Percentiles rank a stretch among this genome's conserved stretches.
Evolutionary conservation across 1,140 invertebrate species (phyloP).

Genomic region (Pygmarrhopalites habei): DNA sequence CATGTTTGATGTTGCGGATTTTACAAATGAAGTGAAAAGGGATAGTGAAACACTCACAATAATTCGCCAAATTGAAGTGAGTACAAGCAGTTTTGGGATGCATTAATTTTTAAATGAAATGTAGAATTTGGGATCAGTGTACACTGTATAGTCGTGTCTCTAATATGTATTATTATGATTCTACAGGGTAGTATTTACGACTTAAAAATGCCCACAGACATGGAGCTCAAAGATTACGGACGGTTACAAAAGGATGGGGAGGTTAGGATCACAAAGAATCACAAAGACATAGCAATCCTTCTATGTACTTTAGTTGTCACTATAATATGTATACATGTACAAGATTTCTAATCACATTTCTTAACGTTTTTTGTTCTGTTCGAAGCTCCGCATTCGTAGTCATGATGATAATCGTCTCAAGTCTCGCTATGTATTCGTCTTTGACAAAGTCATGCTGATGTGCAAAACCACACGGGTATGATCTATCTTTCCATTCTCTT

Average conservation of each 20-base stretch:
- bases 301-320: too few species aligned
- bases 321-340: too few species aligned
- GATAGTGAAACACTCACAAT: constrained; percentile 88
- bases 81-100: too few species aligned
- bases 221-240: constrained; percentile 78
- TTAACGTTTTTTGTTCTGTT: too few species aligned
- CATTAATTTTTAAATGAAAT: too few species aligned
- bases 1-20: constrained; percentile 94
- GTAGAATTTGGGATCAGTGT: too few species aligned
- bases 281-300: too few species aligned
- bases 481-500: constrained; percentile 42
- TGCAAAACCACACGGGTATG: constrained; percentile 79
- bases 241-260: constrained; percentile 85
- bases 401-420: constrained; percentile 80
- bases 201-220: constrained; percentile 69
- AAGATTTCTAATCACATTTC: too few species aligned
- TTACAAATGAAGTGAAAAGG: constrained; percentile 96
- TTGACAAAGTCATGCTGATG: constrained; percentile 92
- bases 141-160: too few species aligned
- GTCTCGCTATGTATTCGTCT: constrained; percentile 70
- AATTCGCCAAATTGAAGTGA: constrained; percentile 77
- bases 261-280: too few species aligned
- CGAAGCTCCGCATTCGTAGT: constrained; percentile 70
- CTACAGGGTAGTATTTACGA: constrained; percentile 65
- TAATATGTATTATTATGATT: too few species aligned